A percentile compares a stretch with the other conserved stretches of the same genome.
Conservation (phyloP, 2,888 invertebrate genomes). For the Troides oblongomaculatus region DNA sequence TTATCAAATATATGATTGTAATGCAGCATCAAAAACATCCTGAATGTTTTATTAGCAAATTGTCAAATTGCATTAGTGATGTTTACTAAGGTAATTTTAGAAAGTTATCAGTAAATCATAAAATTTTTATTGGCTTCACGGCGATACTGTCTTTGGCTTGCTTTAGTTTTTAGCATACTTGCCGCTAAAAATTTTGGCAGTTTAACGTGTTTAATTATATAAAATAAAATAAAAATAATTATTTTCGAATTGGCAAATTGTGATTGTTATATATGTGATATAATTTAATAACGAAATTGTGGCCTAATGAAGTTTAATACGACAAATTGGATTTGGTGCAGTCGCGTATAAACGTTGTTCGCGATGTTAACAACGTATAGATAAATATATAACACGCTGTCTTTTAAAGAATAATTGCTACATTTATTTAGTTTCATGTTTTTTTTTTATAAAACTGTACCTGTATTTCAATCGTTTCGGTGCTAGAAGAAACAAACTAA, state of each 20-base stretch:
- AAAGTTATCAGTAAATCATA: not conserved
- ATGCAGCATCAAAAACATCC: not conserved
- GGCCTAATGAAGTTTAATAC: conserved; percentile 58
- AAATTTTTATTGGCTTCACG: not conserved
- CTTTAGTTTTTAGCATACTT: not conserved
- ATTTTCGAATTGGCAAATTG: conserved; percentile 47
- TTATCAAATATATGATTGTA: conserved; percentile 2
- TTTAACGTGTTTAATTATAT: conserved; percentile 1
- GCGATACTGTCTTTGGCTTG: not conserved
- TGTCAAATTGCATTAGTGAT: not conserved
- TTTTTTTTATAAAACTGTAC: not conserved
- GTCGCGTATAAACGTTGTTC: conserved; percentile 41
- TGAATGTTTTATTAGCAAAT: conserved; percentile 25
- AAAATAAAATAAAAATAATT: conserved; percentile 2
- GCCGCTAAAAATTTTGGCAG: conserved; percentile 1
- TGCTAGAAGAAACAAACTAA: conserved; percentile 13
- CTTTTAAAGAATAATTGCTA: conserved; percentile 13
- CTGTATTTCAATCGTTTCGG: conserved; percentile 13
- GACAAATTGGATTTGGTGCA: conserved; percentile 37
- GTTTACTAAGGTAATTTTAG: not conserved
- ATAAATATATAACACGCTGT: conserved; percentile 1
- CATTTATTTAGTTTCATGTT: conserved; percentile 2
- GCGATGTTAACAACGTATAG: conserved; percentile 7
- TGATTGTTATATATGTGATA: conserved; percentile 68
- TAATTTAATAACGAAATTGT: conserved; percentile 57